Conservation (phyloP, 2,888 invertebrate species). For the Catocala sponsa region DNA sequence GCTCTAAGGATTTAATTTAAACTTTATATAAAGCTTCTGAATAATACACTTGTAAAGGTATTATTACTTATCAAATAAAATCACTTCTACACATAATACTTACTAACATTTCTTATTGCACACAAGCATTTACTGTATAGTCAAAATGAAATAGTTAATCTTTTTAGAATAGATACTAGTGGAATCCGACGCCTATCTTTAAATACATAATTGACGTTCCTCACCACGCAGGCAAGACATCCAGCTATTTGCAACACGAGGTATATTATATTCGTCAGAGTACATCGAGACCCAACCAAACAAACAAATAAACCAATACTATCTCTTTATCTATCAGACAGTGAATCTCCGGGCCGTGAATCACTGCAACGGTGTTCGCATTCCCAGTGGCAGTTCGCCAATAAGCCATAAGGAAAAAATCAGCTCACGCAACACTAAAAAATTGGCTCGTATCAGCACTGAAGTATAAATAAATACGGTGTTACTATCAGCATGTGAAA, state of each 20-base stretch:
- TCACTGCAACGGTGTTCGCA: constrained; percentile 12
- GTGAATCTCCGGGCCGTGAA: constrained; percentile 15
- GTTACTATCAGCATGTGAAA: constrained; percentile 15
- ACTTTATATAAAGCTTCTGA: no score
- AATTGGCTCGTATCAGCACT: constrained; percentile 19
- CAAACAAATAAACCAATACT: neutral
- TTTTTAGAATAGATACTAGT: no score
- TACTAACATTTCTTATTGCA: no score
- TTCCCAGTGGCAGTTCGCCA: constrained; percentile 40
- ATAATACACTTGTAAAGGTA: no score
- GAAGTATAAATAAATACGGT: constrained; percentile 11
- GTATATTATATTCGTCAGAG: no score
- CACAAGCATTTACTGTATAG: no score
- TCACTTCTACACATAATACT: no score
- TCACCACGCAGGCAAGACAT: neutral
- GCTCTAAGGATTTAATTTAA: no score
- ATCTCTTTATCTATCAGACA: neutral
- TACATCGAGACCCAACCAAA: neutral
- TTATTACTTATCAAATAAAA: no score
- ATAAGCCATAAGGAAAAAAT: constrained; percentile 29
- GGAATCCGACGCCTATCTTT: no score
- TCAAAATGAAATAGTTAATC: no score
- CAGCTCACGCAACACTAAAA: constrained; percentile 20
- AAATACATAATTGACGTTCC: no score
- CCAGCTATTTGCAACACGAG: neutral